phyloP scores from a whole-genome alignment of 2,888 invertebrate genomes.

The Thysanoteuthis rhombus region DNA sequence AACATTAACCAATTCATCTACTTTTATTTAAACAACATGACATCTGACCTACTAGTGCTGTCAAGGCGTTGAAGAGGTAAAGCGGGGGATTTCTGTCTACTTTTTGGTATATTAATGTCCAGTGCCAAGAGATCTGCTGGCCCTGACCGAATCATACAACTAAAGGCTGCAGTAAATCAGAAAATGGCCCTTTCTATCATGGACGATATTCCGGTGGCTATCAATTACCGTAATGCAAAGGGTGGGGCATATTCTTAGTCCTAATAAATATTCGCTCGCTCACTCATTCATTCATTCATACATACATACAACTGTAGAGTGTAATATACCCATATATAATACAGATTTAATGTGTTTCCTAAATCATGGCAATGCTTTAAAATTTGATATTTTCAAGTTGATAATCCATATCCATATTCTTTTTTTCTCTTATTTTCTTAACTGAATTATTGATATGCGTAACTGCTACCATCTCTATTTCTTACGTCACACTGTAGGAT shows the following conservation, averaged over 20 bases:
- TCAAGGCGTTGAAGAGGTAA: neutral
- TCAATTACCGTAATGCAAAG: neutral
- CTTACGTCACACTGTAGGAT: too few relatives aligned
- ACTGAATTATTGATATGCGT: too few relatives aligned
- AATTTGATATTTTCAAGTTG: too few relatives aligned
- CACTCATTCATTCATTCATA: neutral
- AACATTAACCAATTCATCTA: neutral
- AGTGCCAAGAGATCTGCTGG: neutral
- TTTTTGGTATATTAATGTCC: neutral
- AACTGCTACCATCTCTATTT: too few relatives aligned
- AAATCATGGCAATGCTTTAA: too few relatives aligned
- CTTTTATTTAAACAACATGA: neutral
- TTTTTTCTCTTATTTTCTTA: too few relatives aligned
- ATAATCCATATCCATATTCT: too few relatives aligned
- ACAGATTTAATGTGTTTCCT: too few relatives aligned
- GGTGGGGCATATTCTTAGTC: neutral
- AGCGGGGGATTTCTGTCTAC: neutral
- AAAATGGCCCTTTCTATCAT: neutral
- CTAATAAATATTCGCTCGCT: neutral
- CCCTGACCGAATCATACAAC: neutral
- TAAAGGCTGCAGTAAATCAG: neutral
- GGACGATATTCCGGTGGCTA: neutral
- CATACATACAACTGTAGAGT: neutral
- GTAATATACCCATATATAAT: neutral
- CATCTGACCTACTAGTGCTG: neutral